Base-by-base conservation (phyloP, 1,140 invertebrate species). In the Lasioglossum albipes region DNA sequence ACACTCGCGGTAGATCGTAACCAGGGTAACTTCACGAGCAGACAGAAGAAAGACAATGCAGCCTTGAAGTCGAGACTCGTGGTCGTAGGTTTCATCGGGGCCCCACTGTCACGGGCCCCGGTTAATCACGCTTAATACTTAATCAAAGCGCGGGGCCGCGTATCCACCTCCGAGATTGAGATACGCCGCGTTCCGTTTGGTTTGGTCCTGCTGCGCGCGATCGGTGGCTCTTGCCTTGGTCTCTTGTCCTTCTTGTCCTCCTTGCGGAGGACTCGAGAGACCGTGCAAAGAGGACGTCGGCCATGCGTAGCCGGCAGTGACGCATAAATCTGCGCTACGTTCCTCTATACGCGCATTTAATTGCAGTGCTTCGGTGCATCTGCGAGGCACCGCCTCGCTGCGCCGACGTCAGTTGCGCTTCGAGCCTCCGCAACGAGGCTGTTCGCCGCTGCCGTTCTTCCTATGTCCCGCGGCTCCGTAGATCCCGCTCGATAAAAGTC, bases 51-150 rank as follows among this genome's bases (percentile, higher is more conserved):
- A 72, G 59, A 78, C 76, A 72, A 64, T 72, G 59, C 75, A 78
- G 57, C 75, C 75, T 78, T 64, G 76, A 52, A 52, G 66, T 27
- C 41, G 42, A 52, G 65, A 27, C 57, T 42, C 22, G 7, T 49
- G 75, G 27, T 36, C 75, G 27, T 71, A 61, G 45, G 59, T 41
- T 78, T 65, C 75, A 62, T 42, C 20, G 45, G 45, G 45, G 45
- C 42, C 22, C 16, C 27, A 20, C 84, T 57, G 84, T 83, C 82
- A 77, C 75, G 62, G 49, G 20, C 27, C 64, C 65, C 80, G 76
- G 75, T 85, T 86, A 86, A 86, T 85, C 84, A 79, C 64, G 72
- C 49, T 84, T 85, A 85, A 86, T 84, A 86, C 84, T 86, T 86
- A 86, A 86, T 86, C 84, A 86, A 86, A 83, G 84, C 71, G 31